phyloP scores from a whole-genome alignment of 2,113 vertebrate genomes.

The Rattus norvegicus region DNA sequence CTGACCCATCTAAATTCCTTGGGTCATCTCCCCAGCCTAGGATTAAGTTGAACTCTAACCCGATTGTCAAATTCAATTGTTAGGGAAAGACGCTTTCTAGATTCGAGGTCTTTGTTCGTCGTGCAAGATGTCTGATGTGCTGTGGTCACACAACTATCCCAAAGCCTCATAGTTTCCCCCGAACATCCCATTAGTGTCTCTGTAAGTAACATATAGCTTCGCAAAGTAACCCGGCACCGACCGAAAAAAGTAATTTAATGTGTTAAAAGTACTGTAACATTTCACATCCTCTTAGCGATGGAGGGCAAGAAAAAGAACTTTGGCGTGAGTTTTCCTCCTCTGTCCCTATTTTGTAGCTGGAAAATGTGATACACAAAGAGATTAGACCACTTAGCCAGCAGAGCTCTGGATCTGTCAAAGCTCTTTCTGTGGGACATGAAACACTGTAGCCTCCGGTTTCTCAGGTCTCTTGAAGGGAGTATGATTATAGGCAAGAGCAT shows the following conservation, averaged over 20 bases:
- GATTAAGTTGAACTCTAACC: background rate
- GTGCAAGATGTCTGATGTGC: background rate
- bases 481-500: background rate
- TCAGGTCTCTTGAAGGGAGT: background rate
- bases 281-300: background rate
- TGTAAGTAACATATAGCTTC: background rate
- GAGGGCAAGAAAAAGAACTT: background rate
- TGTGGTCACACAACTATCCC: background rate
- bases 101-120: too few relatives aligned
- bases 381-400: background rate
- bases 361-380: background rate
- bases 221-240: background rate
- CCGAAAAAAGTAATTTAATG: background rate
- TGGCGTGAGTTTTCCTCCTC: background rate
- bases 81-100: background rate
- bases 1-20: background rate
- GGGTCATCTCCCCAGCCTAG: background rate
- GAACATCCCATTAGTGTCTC: background rate
- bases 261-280: background rate
- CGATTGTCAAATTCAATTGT: background rate
- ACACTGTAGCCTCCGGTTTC: background rate
- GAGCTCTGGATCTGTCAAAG: background rate
- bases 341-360: background rate
- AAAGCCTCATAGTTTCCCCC: background rate
- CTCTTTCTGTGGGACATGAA: fast-evolving